These are phyloP conservation scores for Medauroidea extradentata DNA, from an alignment of 1,140 invertebrate genomes.

Conservation along the genomic window DNA sequence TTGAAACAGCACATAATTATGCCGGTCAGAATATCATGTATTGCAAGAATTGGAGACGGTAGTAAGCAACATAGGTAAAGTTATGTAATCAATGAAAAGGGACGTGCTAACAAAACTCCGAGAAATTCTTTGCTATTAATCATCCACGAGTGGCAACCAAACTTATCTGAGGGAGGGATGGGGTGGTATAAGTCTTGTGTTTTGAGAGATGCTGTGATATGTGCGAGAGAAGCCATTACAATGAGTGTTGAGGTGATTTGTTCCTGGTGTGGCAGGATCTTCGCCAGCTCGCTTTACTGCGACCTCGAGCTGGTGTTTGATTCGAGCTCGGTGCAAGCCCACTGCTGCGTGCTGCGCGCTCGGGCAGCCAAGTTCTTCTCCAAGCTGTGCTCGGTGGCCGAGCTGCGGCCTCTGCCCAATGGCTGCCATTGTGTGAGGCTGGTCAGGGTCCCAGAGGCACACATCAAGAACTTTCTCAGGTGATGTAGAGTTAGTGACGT, in stretches of 20 bases:
- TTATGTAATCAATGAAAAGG: too few species aligned
- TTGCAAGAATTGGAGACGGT: too few species aligned
- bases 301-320: constrained; percentile 17
- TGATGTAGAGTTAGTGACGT: too few species aligned
- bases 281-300: constrained; percentile 16
- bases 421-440: constrained; percentile 3
- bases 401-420: neutral
- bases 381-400: neutral
- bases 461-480: constrained; percentile 17
- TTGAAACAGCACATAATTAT: too few species aligned
- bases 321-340: constrained; percentile 12
- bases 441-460: constrained; percentile 8
- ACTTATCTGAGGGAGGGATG: neutral
- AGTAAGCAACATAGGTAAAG: too few species aligned
- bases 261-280: constrained; percentile 13
- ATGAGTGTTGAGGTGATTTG: neutral
- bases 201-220: too few species aligned
- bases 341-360: constrained; percentile 16
- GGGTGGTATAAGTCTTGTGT: neutral
- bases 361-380: constrained; percentile 16
- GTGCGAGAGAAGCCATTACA: too few species aligned
- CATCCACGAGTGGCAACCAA: too few species aligned
- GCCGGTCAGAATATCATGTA: too few species aligned
- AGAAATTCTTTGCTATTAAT: too few species aligned
- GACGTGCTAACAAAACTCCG: too few species aligned